Conservation (phyloP, 1,140 invertebrate species). For the Bilobella aurantiaca region DNA sequence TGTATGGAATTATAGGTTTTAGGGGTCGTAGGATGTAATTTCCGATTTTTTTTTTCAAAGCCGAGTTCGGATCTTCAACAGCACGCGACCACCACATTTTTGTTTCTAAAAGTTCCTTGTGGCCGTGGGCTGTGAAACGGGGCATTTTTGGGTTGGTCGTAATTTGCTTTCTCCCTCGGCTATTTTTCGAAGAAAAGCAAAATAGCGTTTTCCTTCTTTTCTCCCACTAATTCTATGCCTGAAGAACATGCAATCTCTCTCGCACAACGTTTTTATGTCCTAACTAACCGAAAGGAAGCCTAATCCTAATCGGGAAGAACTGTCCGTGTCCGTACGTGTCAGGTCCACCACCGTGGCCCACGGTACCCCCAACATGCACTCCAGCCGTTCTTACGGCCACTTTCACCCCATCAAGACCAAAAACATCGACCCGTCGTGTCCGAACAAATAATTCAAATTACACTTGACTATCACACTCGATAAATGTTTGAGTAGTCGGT, state of each 20-base stretch:
- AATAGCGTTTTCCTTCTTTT: not conserved
- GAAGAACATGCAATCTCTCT: slow-evolving; percentile 4
- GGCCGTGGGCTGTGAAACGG: no score
- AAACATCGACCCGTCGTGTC: not conserved
- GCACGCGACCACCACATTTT: not conserved
- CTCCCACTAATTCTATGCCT: not conserved
- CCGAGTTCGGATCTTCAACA: slow-evolving; percentile 3
- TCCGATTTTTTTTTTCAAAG: slow-evolving; percentile 1
- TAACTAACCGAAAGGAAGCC: no score
- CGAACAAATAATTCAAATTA: slow-evolving; percentile 3
- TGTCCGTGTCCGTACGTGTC: slow-evolving; percentile 3
- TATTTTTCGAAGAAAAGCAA: not conserved
- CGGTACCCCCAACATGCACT: not conserved
- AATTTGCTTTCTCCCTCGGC: not conserved
- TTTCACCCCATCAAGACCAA: no score
- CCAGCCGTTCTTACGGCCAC: not conserved
- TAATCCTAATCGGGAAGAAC: slow-evolving; percentile 1
- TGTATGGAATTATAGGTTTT: slow-evolving; percentile 1
- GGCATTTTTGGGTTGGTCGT: not conserved
- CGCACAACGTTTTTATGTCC: no score
- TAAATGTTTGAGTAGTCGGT: slow-evolving; percentile 5
- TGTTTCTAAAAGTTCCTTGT: no score
- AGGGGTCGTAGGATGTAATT: slow-evolving; percentile 5
- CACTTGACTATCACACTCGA: not conserved
- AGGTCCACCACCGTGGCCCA: not conserved